Evolutionary conservation across 23 tunicate species (phyloP), one percentile per base, ranked within the genome.

Genomic region (Ascidia mentula): DNA sequence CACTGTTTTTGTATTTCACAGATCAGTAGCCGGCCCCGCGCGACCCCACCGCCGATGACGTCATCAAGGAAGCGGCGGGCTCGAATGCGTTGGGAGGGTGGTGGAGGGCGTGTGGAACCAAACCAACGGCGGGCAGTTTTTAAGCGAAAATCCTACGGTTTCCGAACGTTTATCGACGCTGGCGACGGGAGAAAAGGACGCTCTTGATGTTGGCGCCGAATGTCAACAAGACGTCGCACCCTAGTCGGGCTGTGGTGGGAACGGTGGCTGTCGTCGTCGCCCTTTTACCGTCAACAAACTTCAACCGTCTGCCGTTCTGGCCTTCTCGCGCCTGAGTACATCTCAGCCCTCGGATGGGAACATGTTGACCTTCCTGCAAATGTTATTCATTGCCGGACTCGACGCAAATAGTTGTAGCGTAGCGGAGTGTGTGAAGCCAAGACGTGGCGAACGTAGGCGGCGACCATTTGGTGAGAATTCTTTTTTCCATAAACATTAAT

Each of bases 201-300:
- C 24, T 5, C 7, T 53, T 53, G 65, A 53, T 53, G 65, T 53
- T 53, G 65, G 65, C 65, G 65, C 65, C 24, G 28, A 20, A 28
- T 53, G 65, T 53, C 22, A 53, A 53, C 65, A 53, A 26, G 65
- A 6, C 65, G 65, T 53, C 65, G 65, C 65, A 53, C 65, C 65
- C 65, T 53, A 20, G 65, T 28, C 22, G 28, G 24, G 65, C 7
- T 53, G 28, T 28, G 22, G 65, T 53, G 65, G 65, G 65, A 53
- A 53, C 24, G n/a, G n/a, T n/a, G n/a, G n/a, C n/a, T n/a, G n/a
- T n/a, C n/a, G 65, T 53, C 65, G 65, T 3, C 65, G 28, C 22
- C 65, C 65, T 26, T 9, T 53, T 6, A 53, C 22, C 65, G 24
- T 53, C 65, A 53, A 53, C 65, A 53, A 53, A 53, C 24, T 53